phyloP scores from a whole-genome alignment of 2,797 vertebrate species.

The Schizothorax lantsangensis region DNA sequence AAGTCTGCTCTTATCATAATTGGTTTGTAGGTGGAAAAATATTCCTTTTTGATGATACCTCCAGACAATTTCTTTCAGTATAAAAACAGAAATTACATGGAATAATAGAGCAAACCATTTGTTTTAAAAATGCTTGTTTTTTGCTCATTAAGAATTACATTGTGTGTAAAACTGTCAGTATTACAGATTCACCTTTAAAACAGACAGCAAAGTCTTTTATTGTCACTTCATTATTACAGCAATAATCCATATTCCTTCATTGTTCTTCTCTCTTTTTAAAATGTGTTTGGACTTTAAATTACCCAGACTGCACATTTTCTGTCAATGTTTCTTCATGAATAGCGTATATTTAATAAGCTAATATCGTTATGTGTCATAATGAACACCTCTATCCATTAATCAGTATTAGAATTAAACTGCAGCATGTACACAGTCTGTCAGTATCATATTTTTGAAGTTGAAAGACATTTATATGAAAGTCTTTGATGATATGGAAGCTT shows the following conservation, averaged over 20 bases:
- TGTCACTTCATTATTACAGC: background rate
- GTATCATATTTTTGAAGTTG: background rate
- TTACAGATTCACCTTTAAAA: background rate
- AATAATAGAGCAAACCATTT: background rate
- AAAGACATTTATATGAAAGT: background rate
- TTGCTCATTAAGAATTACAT: background rate
- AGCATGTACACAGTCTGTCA: background rate
- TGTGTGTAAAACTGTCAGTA: background rate
- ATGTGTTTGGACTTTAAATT: background rate
- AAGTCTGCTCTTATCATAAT: slow-evolving; percentile 25
- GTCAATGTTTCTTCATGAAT: background rate
- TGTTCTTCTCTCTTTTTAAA: background rate
- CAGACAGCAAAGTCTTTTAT: background rate
- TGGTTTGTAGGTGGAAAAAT: background rate
- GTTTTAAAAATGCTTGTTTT: background rate
- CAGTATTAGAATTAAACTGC: background rate
- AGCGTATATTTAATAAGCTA: background rate
- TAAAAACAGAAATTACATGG: background rate
- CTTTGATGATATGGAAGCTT: background rate
- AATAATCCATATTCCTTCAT: background rate
- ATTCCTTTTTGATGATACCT: background rate
- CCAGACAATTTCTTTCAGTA: background rate
- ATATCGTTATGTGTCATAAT: background rate
- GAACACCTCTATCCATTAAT: background rate
- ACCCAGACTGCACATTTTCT: background rate